Percentiles rank a stretch among this genome's conserved stretches.
Conservation (phyloP, 2,797 vertebrate genomes). For the Falco cherrug region DNA sequence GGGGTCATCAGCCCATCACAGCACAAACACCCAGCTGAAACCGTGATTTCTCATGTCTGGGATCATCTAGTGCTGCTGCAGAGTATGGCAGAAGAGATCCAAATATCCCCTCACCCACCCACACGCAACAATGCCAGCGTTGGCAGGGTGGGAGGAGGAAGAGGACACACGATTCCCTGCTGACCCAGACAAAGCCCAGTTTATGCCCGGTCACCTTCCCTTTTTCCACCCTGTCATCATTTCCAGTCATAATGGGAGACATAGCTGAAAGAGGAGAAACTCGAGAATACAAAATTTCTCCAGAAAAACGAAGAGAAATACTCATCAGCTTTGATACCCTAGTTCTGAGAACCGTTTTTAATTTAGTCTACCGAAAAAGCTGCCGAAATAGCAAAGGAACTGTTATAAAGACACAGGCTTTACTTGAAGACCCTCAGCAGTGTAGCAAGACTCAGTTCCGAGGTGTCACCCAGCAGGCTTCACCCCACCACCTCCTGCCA, state of each 20-base stretch:
- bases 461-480: not conserved
- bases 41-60: rapidly evolving
- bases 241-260: not conserved
- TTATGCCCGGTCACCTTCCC: not conserved
- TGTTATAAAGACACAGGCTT: rapidly evolving
- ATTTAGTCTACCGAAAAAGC: not conserved
- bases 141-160: not conserved
- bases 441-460: rapidly evolving
- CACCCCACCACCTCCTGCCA: not conserved
- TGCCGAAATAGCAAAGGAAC: not conserved
- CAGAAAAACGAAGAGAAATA: not conserved
- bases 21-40: not conserved
- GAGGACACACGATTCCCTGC: not conserved
- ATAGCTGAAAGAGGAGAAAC: not conserved
- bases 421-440: not conserved
- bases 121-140: rapidly evolving
- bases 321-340: not conserved
- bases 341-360: not conserved
- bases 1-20: not conserved
- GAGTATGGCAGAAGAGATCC: rapidly evolving
- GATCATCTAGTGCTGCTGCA: not conserved
- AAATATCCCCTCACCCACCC: rapidly evolving
- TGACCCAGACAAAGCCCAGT: not conserved
- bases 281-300: not conserved
- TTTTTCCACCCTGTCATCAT: not conserved